A percentile compares a stretch with the other conserved stretches of the same genome.
Evolutionary conservation across 2,888 invertebrate species (phyloP).

Genomic region (Lucinisca nassula): DNA sequence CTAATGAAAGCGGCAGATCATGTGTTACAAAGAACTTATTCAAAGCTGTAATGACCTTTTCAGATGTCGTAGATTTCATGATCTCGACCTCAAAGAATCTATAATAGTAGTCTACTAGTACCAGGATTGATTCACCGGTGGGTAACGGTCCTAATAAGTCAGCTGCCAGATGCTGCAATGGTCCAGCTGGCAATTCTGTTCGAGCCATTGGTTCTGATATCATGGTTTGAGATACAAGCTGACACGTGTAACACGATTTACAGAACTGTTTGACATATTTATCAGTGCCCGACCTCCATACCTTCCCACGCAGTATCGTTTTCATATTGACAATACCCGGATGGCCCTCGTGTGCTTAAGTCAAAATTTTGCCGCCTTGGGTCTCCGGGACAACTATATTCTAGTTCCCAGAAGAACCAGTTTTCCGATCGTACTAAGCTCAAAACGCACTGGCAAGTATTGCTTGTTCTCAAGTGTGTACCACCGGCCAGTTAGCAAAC

Average conservation of each 20-base stretch:
- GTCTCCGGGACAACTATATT: neutral
- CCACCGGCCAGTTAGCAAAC: too few species aligned
- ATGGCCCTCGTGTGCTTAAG: conserved; percentile 27
- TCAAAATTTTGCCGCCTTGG: neutral
- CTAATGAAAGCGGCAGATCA: conserved; percentile 37
- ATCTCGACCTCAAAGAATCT: conserved; percentile 9
- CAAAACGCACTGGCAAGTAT: too few species aligned
- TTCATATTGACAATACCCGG: too few species aligned
- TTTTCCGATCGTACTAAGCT: conserved; percentile 8
- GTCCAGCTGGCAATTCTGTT: conserved; percentile 43
- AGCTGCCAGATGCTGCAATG: conserved; percentile 48
- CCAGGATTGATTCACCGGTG: conserved; percentile 8
- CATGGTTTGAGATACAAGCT: conserved; percentile 16
- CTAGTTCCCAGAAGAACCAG: conserved; percentile 19
- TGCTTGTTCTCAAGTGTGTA: too few species aligned
- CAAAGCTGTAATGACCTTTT: neutral
- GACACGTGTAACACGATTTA: conserved; percentile 62
- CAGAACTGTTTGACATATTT: conserved; percentile 42
- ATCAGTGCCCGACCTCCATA: conserved; percentile 18
- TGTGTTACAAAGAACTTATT: conserved; percentile 2
- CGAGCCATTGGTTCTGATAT: conserved; percentile 43
- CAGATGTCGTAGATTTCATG: conserved; percentile 16
- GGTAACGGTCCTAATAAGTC: conserved; percentile 45
- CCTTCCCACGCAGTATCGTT: too few species aligned
- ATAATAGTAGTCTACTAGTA: conserved; percentile 29